A percentile compares a stretch with the other conserved stretches of the same genome.
Evolutionary conservation across 35 echinoderm and acorn worm genomes (phyloP).

Genomic region (Apostichopus parvimensis): DNA sequence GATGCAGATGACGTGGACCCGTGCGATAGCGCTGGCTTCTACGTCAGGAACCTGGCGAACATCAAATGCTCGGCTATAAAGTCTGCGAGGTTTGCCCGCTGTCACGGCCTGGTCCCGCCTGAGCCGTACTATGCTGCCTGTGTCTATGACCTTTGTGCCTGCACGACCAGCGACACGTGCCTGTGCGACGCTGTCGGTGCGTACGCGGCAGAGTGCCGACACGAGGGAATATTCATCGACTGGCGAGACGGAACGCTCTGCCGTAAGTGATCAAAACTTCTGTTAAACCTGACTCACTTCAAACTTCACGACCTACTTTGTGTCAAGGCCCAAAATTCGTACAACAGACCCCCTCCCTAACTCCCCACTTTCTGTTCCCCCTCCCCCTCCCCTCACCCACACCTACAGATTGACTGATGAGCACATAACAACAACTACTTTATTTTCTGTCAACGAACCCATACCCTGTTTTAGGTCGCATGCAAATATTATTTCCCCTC

Average conservation of each 20-base stretch:
- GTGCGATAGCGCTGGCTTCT: conserved; percentile 83
- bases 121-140: conserved; percentile 90
- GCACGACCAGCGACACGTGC: conserved; percentile 76
- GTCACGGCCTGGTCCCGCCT: conserved; percentile 71
- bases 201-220: conserved; percentile 95
- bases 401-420: too few relatives aligned
- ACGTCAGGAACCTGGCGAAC: conserved; percentile 84
- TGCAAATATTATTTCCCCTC: not conserved
- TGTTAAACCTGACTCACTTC: too few relatives aligned
- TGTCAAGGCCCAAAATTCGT: too few relatives aligned
- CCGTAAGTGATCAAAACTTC: conserved; percentile 63
- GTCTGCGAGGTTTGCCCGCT: conserved; percentile 69
- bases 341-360: too few relatives aligned
- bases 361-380: too few relatives aligned
- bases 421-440: too few relatives aligned
- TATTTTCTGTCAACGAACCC: not conserved
- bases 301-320: too few relatives aligned
- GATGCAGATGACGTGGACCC: conserved; percentile 89
- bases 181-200: conserved; percentile 92
- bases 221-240: conserved; percentile 74
- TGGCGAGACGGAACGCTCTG: conserved; percentile 87
- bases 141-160: conserved; percentile 95
- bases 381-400: too few relatives aligned
- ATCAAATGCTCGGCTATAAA: conserved; percentile 87
- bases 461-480: too few relatives aligned